Base-by-base conservation (phyloP, 2,797 vertebrate species). In the Ara ararauna region DNA sequence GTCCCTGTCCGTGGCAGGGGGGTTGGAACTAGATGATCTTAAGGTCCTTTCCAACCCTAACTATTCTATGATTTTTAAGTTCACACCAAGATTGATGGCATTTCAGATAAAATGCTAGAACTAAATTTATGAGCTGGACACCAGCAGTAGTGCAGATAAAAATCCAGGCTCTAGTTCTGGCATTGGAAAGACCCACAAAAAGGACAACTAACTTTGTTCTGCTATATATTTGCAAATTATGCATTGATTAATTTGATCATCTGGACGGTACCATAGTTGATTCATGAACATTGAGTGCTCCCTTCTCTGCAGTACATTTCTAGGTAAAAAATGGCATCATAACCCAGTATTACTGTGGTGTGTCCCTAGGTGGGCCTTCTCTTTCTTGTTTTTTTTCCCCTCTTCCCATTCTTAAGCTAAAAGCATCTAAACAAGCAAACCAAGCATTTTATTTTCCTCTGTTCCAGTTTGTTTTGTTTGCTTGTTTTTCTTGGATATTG, bases 31-130 rank as follows among this genome's bases (percentile, higher is more conserved):
- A 5, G 11, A 54, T 54, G 53, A 54, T 54, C 53, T 54, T 54
- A 20, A 54, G 30, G 11, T 54, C 30, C 53, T 54, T 54, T 54
- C 11, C 53, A 54, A 20, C 30, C 30, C 18, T 20, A 32, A 32
- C 30, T 32, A 20, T 32, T 32, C 53, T 13, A 9, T 54, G 30
- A 8, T 32, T 54, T 19, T 54, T 21, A 4, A 53, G 11, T 6
- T 67, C 64, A 10, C 80, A 10, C 42, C 64, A 6, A 22, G 19
- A 24, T 17, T 2, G 6, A 1, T 20, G 30, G 7, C 4, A 1
- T 38, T 72, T 23, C 44, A 40, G 8, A 30, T 22, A 4, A 34
- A 44, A 51, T 44, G 53, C 23, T 42, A 20, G 47, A 50, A 12
- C 6, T 40, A 3, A 70, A 32, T 7, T 36, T 44, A 40, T n/a